A percentile compares a stretch with the other conserved stretches of the same genome.
phyloP scores from a whole-genome alignment of 1,140 invertebrate species.

The Penaeus japonicus region DNA sequence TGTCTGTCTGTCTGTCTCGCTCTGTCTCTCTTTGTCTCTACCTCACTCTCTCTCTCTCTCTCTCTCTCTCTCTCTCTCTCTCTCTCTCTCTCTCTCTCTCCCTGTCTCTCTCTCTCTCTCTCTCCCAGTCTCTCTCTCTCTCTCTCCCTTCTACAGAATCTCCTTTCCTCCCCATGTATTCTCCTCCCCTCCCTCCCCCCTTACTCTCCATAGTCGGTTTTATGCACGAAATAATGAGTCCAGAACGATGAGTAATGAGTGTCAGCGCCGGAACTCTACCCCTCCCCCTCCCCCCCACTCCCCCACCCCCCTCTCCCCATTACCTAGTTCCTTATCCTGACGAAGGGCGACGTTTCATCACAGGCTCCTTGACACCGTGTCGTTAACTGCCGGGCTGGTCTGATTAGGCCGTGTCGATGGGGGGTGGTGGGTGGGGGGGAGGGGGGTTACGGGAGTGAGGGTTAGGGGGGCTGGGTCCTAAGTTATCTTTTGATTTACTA shows the following conservation, averaged over 20 bases:
- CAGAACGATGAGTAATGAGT: neutral
- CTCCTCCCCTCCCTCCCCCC: neutral
- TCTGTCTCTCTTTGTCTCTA: no score
- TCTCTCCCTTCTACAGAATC: neutral
- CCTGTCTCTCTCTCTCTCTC: neutral
- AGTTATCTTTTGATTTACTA: no score
- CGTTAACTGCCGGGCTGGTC: no score
- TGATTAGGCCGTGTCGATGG: no score
- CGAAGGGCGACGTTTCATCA: no score
- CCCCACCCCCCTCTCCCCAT: neutral
- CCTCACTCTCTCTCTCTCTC: neutral
- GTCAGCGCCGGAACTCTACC: neutral
- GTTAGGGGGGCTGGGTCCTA: no score
- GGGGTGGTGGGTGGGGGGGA: no score
- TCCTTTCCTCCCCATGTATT: neutral
- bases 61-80: neutral
- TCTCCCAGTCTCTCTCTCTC: no score
- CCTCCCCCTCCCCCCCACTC: no score
- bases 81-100: neutral
- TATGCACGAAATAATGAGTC: neutral
- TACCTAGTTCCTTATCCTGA: neutral
- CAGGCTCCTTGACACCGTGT: no score
- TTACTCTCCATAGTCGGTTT: neutral
- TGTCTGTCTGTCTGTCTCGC: no score
- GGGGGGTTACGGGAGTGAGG: no score